A percentile compares a stretch with the other conserved stretches of the same genome.
Evolutionary conservation across 2,113 vertebrate genomes (phyloP).

Genomic region (Eretmochelys imbricata): DNA sequence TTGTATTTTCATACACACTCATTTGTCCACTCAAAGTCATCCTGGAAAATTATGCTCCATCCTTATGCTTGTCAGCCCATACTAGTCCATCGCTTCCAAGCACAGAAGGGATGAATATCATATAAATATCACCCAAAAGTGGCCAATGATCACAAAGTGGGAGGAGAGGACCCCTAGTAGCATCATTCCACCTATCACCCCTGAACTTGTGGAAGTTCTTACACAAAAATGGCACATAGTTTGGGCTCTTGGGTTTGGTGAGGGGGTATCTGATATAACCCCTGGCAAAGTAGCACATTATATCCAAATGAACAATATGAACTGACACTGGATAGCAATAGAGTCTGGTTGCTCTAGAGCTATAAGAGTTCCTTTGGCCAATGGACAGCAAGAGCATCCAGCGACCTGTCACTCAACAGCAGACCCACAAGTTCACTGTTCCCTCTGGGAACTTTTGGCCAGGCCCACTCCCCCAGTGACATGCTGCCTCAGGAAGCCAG

Average conservation of each 20-base stretch:
- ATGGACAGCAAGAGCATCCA: not conserved
- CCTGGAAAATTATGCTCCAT: not conserved
- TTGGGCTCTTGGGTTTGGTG: not conserved
- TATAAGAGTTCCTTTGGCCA: not conserved
- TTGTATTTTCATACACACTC: not conserved
- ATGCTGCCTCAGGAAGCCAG: not conserved
- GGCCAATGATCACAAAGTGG: not conserved
- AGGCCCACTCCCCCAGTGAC: not conserved
- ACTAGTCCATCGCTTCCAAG: not conserved
- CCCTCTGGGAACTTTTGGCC: no score
- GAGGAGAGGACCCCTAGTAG: not conserved
- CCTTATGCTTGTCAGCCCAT: not conserved
- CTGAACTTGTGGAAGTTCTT: not conserved
- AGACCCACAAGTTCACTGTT: not conserved
- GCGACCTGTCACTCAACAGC: not conserved
- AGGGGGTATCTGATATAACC: no score
- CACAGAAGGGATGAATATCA: not conserved
- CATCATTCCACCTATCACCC: not conserved
- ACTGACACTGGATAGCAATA: not conserved
- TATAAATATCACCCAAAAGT: not conserved
- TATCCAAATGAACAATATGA: not conserved
- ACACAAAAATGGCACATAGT: not conserved
- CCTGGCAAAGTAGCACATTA: not conserved
- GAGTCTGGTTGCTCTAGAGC: not conserved
- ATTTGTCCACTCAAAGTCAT: not conserved